These are phyloP conservation scores for Limanda limanda DNA, from an alignment of 2,113 vertebrate species.

Conservation along the genomic window DNA sequence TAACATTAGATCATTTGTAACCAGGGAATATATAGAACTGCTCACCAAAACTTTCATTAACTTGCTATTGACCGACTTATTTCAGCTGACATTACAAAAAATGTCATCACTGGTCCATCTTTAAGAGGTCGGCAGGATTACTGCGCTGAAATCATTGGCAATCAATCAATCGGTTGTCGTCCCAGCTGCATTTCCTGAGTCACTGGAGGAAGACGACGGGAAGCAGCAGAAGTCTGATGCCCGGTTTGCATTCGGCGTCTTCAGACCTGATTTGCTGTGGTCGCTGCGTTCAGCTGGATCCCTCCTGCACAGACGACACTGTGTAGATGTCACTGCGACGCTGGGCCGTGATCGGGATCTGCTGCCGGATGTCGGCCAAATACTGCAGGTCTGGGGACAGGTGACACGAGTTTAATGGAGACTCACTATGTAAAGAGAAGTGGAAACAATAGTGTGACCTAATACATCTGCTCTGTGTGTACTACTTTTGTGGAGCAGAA, in stretches of 20 bases:
- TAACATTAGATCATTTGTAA: neutral
- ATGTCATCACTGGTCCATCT: too few relatives aligned
- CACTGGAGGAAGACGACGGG: neutral
- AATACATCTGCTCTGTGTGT: too few relatives aligned
- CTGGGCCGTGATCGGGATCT: constrained; percentile 92
- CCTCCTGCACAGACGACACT: constrained; percentile 69
- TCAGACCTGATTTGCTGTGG: neutral
- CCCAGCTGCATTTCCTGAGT: neutral
- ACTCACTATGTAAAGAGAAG: neutral
- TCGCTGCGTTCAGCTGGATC: constrained; percentile 14
- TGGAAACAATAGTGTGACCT: neutral
- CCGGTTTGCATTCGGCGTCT: neutral
- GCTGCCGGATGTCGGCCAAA: constrained; percentile 89
- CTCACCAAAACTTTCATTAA: too few relatives aligned
- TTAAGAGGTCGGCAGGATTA: too few relatives aligned
- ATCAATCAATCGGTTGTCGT: neutral
- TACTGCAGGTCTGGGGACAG: constrained; percentile 90
- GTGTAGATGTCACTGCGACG: constrained; percentile 90
- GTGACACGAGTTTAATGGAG: neutral
- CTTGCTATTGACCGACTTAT: neutral
- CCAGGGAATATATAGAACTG: too few relatives aligned
- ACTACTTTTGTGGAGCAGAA: too few relatives aligned
- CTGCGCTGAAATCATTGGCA: neutral
- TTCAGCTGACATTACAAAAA: neutral
- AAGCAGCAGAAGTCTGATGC: neutral